Base-by-base conservation (phyloP, 2,113 vertebrate species). In the Martes martes region DNA sequence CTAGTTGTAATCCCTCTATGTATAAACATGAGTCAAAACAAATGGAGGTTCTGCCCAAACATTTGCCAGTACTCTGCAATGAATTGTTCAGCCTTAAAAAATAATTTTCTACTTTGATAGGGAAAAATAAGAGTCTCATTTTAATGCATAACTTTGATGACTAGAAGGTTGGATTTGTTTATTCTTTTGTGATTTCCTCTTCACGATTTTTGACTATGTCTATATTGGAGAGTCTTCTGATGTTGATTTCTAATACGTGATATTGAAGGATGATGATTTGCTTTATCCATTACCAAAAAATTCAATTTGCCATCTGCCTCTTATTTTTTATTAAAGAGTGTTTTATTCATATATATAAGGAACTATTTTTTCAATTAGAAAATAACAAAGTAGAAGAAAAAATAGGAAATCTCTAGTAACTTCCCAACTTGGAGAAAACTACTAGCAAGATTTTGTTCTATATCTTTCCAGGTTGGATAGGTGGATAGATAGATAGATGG, bases 331-430 rank as follows among this genome's bases (percentile, higher is more conserved):
- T 89, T 24, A 83, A 73, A 73, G 67, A 33, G 39, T 3, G 9
- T 94, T 85, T 61, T 91, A n/a, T 65, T 91, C 6, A 59, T 59
- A 65, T 65, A 65, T 24, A 36, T 0, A n/a, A 2, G 59, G 11
- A 39, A 47, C 13, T 28, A 76, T 23, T 74, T 89, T 95, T 83
- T 61, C 80, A 71, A 71, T 31, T 23, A 59, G 47, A 79, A 89
- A 97, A 92, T 65, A 91, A 93, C 39, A 78, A 94, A 84, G 21
- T 31, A 59, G 42, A 89, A 92, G 39, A 61, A 91, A 92, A 84
- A 67, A 24, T 82, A 26, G 16, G 39, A 79, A 71, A 59, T 73
- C 61, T 74, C 26, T 69, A 57, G 26, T 57, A 90, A 92, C 50
- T 84, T 86, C 19, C 13, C 6, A 79, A 50, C 42, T 67, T 82